phyloP scores from a whole-genome alignment of 2,113 vertebrate genomes.

The Carassius carassius region DNA sequence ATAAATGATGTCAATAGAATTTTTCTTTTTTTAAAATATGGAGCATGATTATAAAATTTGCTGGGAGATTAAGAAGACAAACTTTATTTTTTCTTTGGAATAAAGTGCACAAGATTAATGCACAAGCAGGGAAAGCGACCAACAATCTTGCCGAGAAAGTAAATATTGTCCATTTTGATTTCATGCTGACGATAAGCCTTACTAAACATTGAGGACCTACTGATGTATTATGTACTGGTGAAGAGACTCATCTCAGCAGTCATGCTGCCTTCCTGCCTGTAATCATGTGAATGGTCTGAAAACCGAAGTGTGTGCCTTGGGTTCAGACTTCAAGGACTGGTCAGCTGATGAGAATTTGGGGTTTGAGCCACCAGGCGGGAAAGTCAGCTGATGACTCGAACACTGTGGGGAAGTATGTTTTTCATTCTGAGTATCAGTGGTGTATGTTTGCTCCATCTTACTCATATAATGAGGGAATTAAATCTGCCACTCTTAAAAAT shows the following conservation, averaged over 20 bases:
- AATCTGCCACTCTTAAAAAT: background rate
- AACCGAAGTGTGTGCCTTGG: background rate
- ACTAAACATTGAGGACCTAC: background rate
- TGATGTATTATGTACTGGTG: background rate
- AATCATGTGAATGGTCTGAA: conserved; percentile 50
- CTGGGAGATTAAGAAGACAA: background rate
- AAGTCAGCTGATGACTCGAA: conserved; percentile 43
- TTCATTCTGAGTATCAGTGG: too few species aligned
- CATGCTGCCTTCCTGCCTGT: background rate
- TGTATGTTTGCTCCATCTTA: too few species aligned
- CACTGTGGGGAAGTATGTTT: background rate
- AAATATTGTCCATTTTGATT: conserved; percentile 17
- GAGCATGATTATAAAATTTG: background rate
- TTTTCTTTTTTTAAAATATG: background rate
- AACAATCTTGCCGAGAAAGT: background rate
- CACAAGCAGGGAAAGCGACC: background rate
- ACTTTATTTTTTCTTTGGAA: background rate
- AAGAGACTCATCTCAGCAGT: background rate
- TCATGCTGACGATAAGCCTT: conserved; percentile 3
- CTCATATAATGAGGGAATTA: background rate
- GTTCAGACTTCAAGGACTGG: conserved; percentile 23
- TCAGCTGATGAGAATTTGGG: conserved; percentile 53
- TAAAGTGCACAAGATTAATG: background rate
- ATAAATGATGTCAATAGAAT: background rate
- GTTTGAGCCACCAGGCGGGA: conserved; percentile 38